Conservation (phyloP, 2,113 vertebrate species). For the Ochotona curzoniae region DNA sequence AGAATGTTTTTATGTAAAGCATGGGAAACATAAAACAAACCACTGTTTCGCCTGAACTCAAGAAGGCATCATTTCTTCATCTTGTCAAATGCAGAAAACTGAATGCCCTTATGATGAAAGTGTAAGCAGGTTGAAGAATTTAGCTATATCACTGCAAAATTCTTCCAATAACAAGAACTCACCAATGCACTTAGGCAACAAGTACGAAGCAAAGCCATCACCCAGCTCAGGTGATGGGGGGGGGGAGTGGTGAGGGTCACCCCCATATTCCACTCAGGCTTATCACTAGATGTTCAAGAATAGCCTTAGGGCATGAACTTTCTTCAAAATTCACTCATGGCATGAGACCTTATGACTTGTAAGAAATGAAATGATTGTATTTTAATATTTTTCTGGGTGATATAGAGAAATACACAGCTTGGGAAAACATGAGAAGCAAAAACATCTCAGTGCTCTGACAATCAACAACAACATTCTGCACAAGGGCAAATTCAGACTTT, state of each 20-base stretch:
- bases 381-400: background rate
- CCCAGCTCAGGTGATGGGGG: no score
- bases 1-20: slow-evolving; percentile 12
- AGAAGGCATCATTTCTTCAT: background rate
- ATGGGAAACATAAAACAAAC: slow-evolving; percentile 5
- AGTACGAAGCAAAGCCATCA: background rate
- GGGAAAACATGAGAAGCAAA: background rate
- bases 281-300: background rate
- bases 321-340: background rate
- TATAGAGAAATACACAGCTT: background rate
- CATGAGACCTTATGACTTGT: background rate
- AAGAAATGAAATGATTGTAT: background rate
- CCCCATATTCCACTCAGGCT: background rate
- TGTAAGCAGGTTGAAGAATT: background rate
- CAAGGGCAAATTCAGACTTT: background rate
- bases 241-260: rapidly evolving
- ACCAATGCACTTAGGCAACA: background rate
- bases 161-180: background rate
- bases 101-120: background rate
- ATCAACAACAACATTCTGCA: background rate
- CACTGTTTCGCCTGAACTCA: slow-evolving; percentile 19
- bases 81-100: background rate
- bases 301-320: background rate
- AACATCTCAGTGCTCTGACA: background rate
- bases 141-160: background rate